Percentiles rank a stretch among this genome's conserved stretches.
Conservation (phyloP, 2,888 invertebrate genomes). For the Microplitis manilae region DNA sequence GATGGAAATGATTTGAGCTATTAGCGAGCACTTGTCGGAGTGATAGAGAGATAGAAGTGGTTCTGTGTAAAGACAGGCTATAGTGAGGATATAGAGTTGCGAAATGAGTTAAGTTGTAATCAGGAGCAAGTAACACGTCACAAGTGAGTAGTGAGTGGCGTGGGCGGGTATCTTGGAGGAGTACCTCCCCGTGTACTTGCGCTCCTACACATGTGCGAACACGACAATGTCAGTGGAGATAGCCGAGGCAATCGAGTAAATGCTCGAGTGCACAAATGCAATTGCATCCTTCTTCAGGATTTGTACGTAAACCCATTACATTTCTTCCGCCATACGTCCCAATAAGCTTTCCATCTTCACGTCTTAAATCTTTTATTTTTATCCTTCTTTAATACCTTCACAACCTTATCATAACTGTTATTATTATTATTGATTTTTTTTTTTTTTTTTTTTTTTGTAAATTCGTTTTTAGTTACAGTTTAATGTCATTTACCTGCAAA, state of each 20-base stretch:
- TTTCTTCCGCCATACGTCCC: conserved; percentile 24
- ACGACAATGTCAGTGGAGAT: conserved; percentile 3
- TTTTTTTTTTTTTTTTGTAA: not conserved
- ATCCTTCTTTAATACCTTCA: not conserved
- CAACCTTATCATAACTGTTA: not conserved
- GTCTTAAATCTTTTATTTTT: not conserved
- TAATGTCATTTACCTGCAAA: too few relatives aligned
- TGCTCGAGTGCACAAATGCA: conserved; percentile 20
- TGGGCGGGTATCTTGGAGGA: not conserved
- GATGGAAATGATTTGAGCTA: not conserved
- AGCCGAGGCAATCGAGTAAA: conserved; percentile 9
- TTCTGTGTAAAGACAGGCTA: not conserved
- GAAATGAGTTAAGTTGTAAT: not conserved
- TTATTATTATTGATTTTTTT: not conserved
- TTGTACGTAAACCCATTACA: conserved; percentile 17
- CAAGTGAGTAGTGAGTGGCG: not conserved
- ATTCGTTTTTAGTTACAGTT: not conserved
- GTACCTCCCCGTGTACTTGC: not conserved
- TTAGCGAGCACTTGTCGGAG: not conserved
- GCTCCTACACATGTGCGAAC: not conserved
- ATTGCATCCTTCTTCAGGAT: conserved; percentile 17
- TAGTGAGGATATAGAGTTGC: not conserved
- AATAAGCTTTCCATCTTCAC: conserved; percentile 9
- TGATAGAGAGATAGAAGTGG: not conserved
- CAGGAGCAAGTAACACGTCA: not conserved